These are phyloP conservation scores for Eristalis arbustorum DNA, from an alignment of 2,888 invertebrate genomes.

Conservation along the genomic window DNA sequence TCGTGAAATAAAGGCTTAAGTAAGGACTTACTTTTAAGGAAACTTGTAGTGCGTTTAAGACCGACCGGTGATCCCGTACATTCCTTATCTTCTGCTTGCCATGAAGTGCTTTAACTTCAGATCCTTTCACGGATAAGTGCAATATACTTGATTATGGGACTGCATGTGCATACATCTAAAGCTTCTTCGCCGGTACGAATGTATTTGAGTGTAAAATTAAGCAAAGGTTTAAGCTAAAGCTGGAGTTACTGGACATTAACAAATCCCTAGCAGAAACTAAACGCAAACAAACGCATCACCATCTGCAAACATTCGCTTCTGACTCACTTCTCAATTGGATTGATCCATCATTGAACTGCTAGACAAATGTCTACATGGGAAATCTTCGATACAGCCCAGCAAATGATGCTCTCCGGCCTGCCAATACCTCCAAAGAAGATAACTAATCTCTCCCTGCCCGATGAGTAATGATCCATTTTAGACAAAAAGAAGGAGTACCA, in stretches of 20 bases:
- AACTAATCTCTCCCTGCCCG: constrained; percentile 11
- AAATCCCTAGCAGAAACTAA: too few relatives aligned
- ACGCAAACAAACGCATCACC: too few relatives aligned
- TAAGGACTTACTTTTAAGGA: constrained; percentile 71
- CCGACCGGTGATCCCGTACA: constrained; percentile 76
- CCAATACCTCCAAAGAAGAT: constrained; percentile 11
- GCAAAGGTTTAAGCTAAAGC: too few relatives aligned
- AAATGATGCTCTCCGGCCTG: neutral
- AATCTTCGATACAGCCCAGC: neutral
- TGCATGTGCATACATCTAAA: neutral
- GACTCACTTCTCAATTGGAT: neutral
- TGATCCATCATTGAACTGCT: constrained; percentile 4
- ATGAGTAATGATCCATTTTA: constrained; percentile 53
- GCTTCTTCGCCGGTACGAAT: too few relatives aligned
- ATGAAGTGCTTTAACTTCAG: constrained; percentile 60
- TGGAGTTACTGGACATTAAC: too few relatives aligned
- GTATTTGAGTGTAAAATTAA: too few relatives aligned
- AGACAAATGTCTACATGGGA: neutral
- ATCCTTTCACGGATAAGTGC: constrained; percentile 39
- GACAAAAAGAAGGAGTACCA: constrained; percentile 30
- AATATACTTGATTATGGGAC: too few relatives aligned
- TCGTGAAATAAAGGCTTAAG: constrained; percentile 71
- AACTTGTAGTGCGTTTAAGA: constrained; percentile 70
- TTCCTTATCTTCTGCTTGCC: constrained; percentile 27
- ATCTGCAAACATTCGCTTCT: neutral